phyloP scores from a whole-genome alignment of 2,113 vertebrate genomes.

The Dipodomys ordii region DNA sequence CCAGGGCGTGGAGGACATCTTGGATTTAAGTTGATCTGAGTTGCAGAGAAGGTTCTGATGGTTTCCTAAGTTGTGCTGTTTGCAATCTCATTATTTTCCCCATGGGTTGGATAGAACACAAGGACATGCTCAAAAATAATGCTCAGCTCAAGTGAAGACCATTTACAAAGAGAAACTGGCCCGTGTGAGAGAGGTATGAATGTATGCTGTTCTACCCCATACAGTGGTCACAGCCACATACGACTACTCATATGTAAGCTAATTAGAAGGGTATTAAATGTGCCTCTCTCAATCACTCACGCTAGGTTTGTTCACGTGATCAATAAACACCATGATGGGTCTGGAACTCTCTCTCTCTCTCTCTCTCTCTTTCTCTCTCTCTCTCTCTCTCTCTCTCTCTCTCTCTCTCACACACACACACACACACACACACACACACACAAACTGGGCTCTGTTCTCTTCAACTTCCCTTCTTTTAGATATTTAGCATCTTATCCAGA shows the following conservation, averaged over 20 bases:
- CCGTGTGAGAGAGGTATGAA: not conserved
- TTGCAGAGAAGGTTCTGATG: not conserved
- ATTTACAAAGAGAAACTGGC: not conserved
- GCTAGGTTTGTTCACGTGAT: not conserved
- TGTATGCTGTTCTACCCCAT: not conserved
- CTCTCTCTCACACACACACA: no score
- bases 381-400: no score
- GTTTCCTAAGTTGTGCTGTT: not conserved
- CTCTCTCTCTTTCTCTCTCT: no score
- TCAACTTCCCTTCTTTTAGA: not conserved
- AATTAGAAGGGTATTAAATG: not conserved
- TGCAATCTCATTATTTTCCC: not conserved
- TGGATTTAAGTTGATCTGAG: constrained; percentile 16
- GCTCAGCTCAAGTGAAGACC: not conserved
- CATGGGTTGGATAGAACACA: constrained; percentile 19
- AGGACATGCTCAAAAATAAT: not conserved
- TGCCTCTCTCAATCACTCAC: not conserved
- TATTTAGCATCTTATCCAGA: not conserved
- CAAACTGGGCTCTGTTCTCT: not conserved
- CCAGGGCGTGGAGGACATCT: not conserved
- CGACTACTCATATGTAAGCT: not conserved
- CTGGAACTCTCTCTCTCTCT: not conserved
- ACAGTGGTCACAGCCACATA: not conserved
- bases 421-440: not conserved
- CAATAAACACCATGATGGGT: rapidly evolving